These are phyloP conservation scores for Camponotus pennsylvanicus DNA, from an alignment of 1,140 invertebrate genomes.

Conservation along the genomic window DNA sequence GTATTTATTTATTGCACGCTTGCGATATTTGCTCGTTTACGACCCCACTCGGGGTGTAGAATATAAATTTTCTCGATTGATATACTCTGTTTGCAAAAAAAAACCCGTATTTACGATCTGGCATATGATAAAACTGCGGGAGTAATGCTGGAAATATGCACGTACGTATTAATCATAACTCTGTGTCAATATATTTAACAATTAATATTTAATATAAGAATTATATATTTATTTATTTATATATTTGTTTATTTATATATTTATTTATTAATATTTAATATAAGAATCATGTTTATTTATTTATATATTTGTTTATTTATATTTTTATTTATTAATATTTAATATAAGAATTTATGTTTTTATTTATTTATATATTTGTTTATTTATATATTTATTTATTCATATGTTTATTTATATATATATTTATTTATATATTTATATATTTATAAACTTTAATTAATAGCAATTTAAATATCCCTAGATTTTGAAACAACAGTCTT, in stretches of 20 bases:
- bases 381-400: no score
- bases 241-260: no score
- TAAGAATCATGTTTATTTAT: background rate
- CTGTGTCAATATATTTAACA: background rate
- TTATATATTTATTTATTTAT: background rate
- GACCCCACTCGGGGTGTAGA: background rate
- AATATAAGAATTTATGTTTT: background rate
- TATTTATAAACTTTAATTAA: background rate
- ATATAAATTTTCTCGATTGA: constrained; percentile 39
- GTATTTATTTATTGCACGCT: constrained; percentile 43
- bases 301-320: background rate
- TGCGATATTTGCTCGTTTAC: constrained; percentile 19
- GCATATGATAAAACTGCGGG: constrained; percentile 7
- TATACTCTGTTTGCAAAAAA: constrained; percentile 30
- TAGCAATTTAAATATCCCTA: background rate
- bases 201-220: background rate
- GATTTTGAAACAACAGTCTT: no score
- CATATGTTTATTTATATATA: no score
- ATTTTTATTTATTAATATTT: background rate
- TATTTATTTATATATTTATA: background rate
- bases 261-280: no score
- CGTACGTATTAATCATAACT: background rate
- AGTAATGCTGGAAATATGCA: background rate
- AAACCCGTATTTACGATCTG: background rate
- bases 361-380: no score